These are phyloP conservation scores for Blennius ocellaris DNA, from an alignment of 2,113 vertebrate species.

Conservation along the genomic window DNA sequence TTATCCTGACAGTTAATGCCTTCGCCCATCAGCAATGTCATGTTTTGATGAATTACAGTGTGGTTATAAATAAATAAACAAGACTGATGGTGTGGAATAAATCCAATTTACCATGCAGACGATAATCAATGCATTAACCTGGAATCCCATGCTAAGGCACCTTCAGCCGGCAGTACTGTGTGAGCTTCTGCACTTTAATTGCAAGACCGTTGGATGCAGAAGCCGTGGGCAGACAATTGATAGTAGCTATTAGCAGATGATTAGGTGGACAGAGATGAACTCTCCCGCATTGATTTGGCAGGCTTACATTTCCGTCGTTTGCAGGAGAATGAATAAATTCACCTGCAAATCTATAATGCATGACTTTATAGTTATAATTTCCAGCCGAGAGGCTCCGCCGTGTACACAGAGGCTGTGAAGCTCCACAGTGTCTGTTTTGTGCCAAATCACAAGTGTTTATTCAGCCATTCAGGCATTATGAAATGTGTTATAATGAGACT, in stretches of 20 bases:
- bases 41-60: conserved; percentile 70
- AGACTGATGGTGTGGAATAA: conserved; percentile 79
- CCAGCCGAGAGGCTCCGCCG: conserved; percentile 66
- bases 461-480: conserved; percentile 76
- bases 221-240: conserved; percentile 82
- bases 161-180: conserved; percentile 74
- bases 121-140: conserved; percentile 83
- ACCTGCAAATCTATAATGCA: conserved; percentile 82
- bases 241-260: conserved; percentile 86
- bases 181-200: conserved; percentile 82
- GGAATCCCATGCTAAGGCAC: conserved; percentile 78
- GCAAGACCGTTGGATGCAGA: conserved; percentile 70
- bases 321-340: conserved; percentile 83
- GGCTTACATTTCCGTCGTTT: conserved; percentile 85
- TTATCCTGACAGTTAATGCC: conserved; percentile 43
- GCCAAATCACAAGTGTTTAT: conserved; percentile 81
- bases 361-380: conserved; percentile 84
- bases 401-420: conserved; percentile 73
- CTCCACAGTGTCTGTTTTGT: conserved; percentile 69
- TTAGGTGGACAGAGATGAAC: conserved; percentile 86
- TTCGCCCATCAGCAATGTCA: conserved; percentile 58
- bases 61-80: conserved; percentile 78
- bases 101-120: conserved; percentile 77
- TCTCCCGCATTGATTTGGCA: conserved; percentile 82
- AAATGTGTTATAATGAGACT: conserved; percentile 77